phyloP scores from a whole-genome alignment of 2,888 invertebrate genomes.

The Gibbula magus region DNA sequence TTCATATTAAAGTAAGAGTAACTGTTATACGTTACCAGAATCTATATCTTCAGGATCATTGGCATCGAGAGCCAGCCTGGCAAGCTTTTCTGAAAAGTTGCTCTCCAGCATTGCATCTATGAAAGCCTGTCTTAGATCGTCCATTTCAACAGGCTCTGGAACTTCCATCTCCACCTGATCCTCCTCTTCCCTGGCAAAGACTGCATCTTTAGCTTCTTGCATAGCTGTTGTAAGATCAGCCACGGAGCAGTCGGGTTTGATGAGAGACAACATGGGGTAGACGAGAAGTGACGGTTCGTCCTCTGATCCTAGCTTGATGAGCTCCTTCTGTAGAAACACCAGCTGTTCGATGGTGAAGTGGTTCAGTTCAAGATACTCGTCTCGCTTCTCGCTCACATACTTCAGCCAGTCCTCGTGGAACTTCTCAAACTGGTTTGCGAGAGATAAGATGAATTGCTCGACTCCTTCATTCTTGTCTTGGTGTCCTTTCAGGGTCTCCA shows the following conservation, averaged over 20 bases:
- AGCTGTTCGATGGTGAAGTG: constrained; percentile 66
- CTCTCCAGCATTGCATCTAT: constrained; percentile 43
- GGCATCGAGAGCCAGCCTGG: constrained; percentile 41
- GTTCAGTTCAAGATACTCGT: constrained; percentile 56
- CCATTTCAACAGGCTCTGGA: not conserved
- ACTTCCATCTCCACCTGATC: constrained; percentile 11
- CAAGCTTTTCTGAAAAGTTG: constrained; percentile 45
- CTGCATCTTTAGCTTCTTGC: constrained; percentile 42
- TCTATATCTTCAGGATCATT: constrained; percentile 37
- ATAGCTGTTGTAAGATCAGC: constrained; percentile 49
- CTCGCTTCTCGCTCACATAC: constrained; percentile 51
- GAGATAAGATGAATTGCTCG: constrained; percentile 42
- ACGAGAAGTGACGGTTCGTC: constrained; percentile 39
- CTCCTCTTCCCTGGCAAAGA: constrained; percentile 28
- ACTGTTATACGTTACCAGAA: constrained; percentile 38
- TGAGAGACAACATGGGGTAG: constrained; percentile 54
- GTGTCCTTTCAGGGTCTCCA: constrained; percentile 33
- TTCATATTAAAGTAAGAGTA: not conserved
- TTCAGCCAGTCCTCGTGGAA: constrained; percentile 49
- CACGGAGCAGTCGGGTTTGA: constrained; percentile 49
- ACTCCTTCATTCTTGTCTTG: constrained; percentile 37
- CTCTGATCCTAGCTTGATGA: constrained; percentile 52
- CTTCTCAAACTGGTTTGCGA: constrained; percentile 49
- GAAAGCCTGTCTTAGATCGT: constrained; percentile 34
- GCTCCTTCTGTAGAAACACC: constrained; percentile 61